Conservation (phyloP, 2,113 vertebrate genomes). For the Megaceryle torquata region DNA sequence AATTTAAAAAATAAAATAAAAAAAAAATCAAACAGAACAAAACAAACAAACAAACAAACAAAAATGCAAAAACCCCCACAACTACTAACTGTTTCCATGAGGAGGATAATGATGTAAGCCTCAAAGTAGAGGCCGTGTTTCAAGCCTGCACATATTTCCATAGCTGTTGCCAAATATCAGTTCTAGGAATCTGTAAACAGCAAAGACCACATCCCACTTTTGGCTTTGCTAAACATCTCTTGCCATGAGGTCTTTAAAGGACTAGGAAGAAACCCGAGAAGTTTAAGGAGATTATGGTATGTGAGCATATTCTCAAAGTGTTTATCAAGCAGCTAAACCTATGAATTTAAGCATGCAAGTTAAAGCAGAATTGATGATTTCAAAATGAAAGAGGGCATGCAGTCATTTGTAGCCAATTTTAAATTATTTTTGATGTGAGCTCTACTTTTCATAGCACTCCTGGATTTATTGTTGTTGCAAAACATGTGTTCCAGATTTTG, state of each 20-base stretch:
- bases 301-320: neutral
- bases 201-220: neutral
- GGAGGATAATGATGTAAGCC: neutral
- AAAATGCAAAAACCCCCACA: neutral
- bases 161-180: neutral
- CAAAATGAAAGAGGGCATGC: neutral
- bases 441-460: neutral
- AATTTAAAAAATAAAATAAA: too few relatives aligned
- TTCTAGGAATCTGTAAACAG: conserved; percentile 9
- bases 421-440: neutral
- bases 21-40: too few relatives aligned
- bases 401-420: neutral
- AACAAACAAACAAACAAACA: too few relatives aligned
- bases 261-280: neutral
- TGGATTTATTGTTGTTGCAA: neutral
- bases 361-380: neutral
- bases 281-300: neutral
- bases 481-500: neutral
- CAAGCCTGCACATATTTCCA: neutral
- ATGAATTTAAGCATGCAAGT: rapidly evolving
- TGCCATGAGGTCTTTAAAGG: neutral
- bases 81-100: neutral
- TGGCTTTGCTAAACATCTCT: neutral
- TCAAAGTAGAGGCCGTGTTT: neutral
- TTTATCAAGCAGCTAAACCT: neutral